phyloP scores from a whole-genome alignment of 2,113 vertebrate species.

The Phrynocephalus versicolor region DNA sequence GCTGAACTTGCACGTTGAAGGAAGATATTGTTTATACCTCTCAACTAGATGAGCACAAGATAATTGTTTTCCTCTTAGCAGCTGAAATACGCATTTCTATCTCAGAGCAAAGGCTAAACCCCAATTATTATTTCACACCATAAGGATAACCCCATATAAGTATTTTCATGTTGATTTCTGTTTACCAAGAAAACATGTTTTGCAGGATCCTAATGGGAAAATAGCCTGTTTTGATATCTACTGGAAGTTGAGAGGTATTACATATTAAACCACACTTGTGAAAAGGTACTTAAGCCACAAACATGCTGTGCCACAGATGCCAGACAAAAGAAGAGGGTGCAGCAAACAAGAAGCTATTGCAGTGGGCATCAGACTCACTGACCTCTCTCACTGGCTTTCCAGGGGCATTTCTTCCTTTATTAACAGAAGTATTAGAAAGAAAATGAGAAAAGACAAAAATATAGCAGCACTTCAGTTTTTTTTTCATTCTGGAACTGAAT shows the following conservation, averaged over 20 bases:
- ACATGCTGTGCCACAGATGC: slow-evolving; percentile 72
- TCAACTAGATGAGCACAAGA: slow-evolving; percentile 52
- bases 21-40: slow-evolving; percentile 63
- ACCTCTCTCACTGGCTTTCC: slow-evolving; percentile 97
- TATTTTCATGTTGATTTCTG: slow-evolving; percentile 22
- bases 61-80: background rate
- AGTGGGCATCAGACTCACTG: slow-evolving; percentile 83
- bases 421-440: slow-evolving; percentile 76
- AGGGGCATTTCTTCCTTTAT: slow-evolving; percentile 91
- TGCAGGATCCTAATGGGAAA: slow-evolving; percentile 30
- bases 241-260: slow-evolving; percentile 72
- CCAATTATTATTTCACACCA: slow-evolving; percentile 22
- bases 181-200: slow-evolving; percentile 20
- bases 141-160: slow-evolving; percentile 40
- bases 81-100: slow-evolving; percentile 30
- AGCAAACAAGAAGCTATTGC: slow-evolving; percentile 77
- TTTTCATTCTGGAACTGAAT: slow-evolving; percentile 29
- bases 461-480: slow-evolving; percentile 33
- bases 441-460: slow-evolving; percentile 56
- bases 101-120: slow-evolving; percentile 46
- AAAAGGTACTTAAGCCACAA: slow-evolving; percentile 71
- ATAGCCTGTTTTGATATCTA: slow-evolving; percentile 38
- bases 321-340: slow-evolving; percentile 76
- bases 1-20: slow-evolving; percentile 41
- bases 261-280: slow-evolving; percentile 57